phyloP scores from a whole-genome alignment of 2,888 invertebrate species.

The Caradrina clavipalpis region DNA sequence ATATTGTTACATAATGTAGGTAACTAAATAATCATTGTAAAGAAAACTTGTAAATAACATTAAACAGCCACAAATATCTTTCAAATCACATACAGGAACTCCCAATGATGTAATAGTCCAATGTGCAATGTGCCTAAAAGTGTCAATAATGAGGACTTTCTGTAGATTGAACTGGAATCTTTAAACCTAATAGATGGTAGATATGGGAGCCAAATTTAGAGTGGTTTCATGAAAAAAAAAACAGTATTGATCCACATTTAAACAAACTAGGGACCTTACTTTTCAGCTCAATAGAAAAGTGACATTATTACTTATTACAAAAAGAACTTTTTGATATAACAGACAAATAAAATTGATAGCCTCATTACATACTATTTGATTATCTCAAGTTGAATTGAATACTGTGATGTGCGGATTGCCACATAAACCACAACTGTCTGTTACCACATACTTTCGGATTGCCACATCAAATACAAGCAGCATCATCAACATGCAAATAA shows the following conservation, averaged over 20 bases:
- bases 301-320: constrained; percentile 10
- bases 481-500: constrained; percentile 14
- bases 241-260: constrained; percentile 4
- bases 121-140: constrained; percentile 48
- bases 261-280: background rate
- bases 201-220: background rate
- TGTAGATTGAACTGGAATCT: constrained; percentile 21
- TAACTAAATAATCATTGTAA: constrained; percentile 11
- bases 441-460: constrained; percentile 26
- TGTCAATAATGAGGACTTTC: constrained; percentile 35
- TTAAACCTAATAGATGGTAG: background rate
- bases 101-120: constrained; percentile 53
- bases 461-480: constrained; percentile 36
- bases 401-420: constrained; percentile 34
- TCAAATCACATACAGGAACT: constrained; percentile 24
- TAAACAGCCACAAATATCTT: constrained; percentile 19
- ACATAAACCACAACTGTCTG: constrained; percentile 26
- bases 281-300: constrained; percentile 7
- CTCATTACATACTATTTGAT: constrained; percentile 5
- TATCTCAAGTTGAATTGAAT: constrained; percentile 19
- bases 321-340: constrained; percentile 17
- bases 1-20: constrained; percentile 18
- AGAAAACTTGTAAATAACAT: constrained; percentile 11
- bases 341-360: constrained; percentile 32
- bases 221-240: background rate